Evolutionary conservation across 2,113 vertebrate species (phyloP), one percentile per base, ranked within the genome.

Genomic region (Panurus biarmicus): DNA sequence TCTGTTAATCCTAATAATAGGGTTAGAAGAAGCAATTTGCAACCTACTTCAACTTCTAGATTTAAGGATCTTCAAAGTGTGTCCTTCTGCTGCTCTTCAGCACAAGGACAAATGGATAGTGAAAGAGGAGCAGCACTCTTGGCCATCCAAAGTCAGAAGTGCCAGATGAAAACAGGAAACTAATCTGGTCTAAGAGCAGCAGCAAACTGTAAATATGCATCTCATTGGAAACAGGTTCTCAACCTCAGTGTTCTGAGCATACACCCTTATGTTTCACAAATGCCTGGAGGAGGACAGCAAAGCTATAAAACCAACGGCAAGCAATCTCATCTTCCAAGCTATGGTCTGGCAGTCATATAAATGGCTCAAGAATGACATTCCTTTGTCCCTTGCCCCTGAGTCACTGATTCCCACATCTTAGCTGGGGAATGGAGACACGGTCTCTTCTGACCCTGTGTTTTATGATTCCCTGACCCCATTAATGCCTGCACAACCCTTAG

Each of bases 241-340:
- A 47, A 4, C 45, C 67, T 94, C 78, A 88, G 74, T 85, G 85
- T 48, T 87, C 78, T 91, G 42, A 91, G 89, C 72, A 93, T 87
- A 93, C 93, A 95, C 85, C 85, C 91, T 70, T 76, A 87, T 93
- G 91, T 81, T 93, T 93, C 94, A 95, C 74, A 70, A 93, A 67
- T 29, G 87, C 96, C 91, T 91, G 38, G n/a, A 95, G 93, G 81
- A 93, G 64, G 60, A 77, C 74, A 85, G 64, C 11, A 2, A 76
- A 45, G 4, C 36, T 85, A 47, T 93, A 95, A 95, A 95, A 92
- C 58, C 80, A 64, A 93, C 91, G 93, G 28, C 60, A 42, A 73
- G 89, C 74, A 94, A 94, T 77, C 87, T 95, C 94, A 79, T 85
- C 71, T 85, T 87, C 89, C 77, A 80, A 87, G 61, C 67, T 85